A percentile compares a stretch with the other conserved stretches of the same genome.
Conservation (phyloP, 2,888 invertebrate genomes). For the Drosophila falleni region DNA sequence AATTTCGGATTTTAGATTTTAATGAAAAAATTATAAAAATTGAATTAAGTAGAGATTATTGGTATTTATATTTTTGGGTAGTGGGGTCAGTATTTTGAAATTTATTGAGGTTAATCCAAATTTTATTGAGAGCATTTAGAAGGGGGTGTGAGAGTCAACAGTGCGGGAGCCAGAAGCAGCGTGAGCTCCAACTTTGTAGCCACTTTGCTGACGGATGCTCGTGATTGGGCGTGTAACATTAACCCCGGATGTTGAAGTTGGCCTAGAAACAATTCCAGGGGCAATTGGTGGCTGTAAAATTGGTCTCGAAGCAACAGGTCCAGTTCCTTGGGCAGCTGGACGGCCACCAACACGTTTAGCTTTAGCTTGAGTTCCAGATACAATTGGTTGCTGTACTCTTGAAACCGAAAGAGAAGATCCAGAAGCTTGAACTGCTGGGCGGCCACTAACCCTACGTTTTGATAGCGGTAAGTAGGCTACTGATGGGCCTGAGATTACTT, state of each 20-base stretch:
- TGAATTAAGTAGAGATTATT: not conserved
- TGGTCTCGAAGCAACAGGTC: not conserved
- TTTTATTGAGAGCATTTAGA: slow-evolving; percentile 20
- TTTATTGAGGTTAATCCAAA: not conserved
- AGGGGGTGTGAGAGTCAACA: slow-evolving; percentile 17
- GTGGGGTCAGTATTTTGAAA: not conserved
- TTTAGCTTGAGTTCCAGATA: not conserved
- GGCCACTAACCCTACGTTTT: not conserved
- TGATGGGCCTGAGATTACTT: not conserved
- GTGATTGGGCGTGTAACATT: slow-evolving; percentile 2
- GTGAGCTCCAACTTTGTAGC: not conserved
- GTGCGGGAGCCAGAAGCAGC: not conserved
- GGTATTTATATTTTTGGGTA: not conserved
- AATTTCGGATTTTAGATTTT: too few relatives aligned
- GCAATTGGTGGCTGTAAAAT: not conserved
- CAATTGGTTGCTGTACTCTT: not conserved
- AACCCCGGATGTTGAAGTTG: not conserved
- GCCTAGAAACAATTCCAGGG: not conserved
- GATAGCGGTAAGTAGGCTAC: slow-evolving; percentile 2
- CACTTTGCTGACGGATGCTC: slow-evolving; percentile 1
- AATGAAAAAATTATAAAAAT: not conserved
- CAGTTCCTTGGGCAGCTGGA: not conserved
- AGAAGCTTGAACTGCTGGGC: not conserved
- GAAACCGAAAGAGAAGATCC: not conserved
- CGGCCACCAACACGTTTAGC: not conserved